Conservation (phyloP, 2,797 vertebrate species). For the Tragopan temminckii region DNA sequence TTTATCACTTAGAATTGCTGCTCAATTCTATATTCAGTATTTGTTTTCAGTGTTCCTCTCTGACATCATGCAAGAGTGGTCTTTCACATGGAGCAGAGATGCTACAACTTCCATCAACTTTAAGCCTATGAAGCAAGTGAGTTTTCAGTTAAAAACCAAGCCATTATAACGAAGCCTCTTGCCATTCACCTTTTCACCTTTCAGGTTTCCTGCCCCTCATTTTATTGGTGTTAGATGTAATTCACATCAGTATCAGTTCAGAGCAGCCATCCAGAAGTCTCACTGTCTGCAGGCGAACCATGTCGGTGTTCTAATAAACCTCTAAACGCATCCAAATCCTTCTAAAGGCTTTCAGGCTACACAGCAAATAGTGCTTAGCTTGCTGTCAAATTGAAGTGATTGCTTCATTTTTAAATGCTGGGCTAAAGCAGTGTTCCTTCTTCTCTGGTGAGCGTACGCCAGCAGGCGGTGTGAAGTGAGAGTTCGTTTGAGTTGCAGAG, state of each 20-base stretch:
- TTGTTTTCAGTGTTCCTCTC: background rate
- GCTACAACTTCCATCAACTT: conserved; percentile 20
- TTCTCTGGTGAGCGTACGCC: fast-evolving
- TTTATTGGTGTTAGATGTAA: background rate
- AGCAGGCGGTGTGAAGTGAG: background rate
- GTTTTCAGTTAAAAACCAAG: background rate
- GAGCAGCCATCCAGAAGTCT: background rate
- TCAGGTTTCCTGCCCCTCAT: background rate
- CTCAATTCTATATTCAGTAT: background rate
- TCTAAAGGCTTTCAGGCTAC: background rate
- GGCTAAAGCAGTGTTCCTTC: background rate
- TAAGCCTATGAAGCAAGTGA: conserved; percentile 13
- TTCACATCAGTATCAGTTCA: background rate
- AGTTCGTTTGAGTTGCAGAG: background rate
- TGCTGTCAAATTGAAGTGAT: background rate
- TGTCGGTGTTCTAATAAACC: background rate
- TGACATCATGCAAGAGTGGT: background rate
- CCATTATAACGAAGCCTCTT: background rate
- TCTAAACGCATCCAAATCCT: conserved; percentile 31
- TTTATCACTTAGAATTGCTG: background rate
- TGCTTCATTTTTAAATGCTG: conserved; percentile 1
- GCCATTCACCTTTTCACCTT: background rate
- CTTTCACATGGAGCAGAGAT: conserved; percentile 11
- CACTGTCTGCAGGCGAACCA: background rate
- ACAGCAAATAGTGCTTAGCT: background rate